Conservation (phyloP, 2,797 vertebrate genomes). For the Hirundo rustica region DNA sequence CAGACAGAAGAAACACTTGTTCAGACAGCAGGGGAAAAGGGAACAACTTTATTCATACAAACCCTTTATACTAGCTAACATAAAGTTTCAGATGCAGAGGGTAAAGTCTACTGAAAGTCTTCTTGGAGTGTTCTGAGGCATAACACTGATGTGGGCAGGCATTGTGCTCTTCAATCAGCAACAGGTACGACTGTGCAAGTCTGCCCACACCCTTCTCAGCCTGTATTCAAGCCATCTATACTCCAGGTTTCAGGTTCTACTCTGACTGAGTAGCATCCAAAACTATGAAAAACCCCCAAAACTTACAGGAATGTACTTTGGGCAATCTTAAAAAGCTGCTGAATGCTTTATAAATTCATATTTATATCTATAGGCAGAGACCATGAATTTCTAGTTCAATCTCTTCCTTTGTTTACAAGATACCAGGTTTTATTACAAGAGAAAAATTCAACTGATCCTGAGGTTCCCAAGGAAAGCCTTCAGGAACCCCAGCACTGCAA, state of each 20-base stretch:
- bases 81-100: background rate
- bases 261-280: background rate
- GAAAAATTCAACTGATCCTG: background rate
- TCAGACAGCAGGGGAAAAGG: background rate
- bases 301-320: background rate
- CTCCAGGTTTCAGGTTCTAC: background rate
- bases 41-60: background rate
- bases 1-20: background rate
- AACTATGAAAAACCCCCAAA: background rate
- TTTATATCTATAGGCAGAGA: background rate
- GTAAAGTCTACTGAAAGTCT: background rate
- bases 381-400: background rate
- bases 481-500: background rate
- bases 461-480: background rate
- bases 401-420: background rate
- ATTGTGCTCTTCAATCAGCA: background rate
- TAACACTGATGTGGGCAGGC: background rate
- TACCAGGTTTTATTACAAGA: background rate
- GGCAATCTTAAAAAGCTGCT: background rate
- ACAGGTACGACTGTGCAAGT: background rate
- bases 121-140: background rate
- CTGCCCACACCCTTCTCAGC: background rate
- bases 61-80: background rate
- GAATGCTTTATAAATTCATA: background rate
- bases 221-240: background rate